Evolutionary conservation across 2,113 vertebrate genomes (phyloP).

Genomic region (Ranitomeya imitator): DNA sequence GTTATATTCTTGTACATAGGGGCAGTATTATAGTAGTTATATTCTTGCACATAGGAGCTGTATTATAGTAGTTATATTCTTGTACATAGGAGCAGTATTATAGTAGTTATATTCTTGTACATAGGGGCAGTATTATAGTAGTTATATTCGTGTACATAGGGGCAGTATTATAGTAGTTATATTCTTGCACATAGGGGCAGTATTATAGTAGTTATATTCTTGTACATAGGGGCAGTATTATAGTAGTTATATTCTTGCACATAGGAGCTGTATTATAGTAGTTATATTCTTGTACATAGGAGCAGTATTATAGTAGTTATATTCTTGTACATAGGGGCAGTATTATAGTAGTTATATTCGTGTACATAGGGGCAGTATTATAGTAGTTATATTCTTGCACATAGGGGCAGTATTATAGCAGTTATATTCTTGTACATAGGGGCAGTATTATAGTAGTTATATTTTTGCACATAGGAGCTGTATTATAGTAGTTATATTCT

Average conservation of each 20-base stretch:
- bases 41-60: not conserved
- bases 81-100: not conserved
- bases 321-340: not conserved
- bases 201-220: slow-evolving; percentile 10
- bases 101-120: not conserved
- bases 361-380: not conserved
- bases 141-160: slow-evolving; percentile 1
- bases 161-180: not conserved
- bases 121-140: not conserved
- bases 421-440: slow-evolving; percentile 9
- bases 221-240: slow-evolving; percentile 7
- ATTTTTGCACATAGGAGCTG: not conserved
- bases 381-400: not conserved
- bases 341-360: slow-evolving; percentile 15
- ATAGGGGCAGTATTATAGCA: not conserved
- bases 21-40: slow-evolving; percentile 6
- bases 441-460: not conserved
- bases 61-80: slow-evolving; percentile 13
- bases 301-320: slow-evolving; percentile 1
- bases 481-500: slow-evolving; percentile 10
- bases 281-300: slow-evolving; percentile 10
- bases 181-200: not conserved
- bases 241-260: slow-evolving; percentile 1
- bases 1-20: slow-evolving; percentile 10
- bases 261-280: not conserved